phyloP scores from a whole-genome alignment of 2,888 invertebrate species.

The Alcis repandata region DNA sequence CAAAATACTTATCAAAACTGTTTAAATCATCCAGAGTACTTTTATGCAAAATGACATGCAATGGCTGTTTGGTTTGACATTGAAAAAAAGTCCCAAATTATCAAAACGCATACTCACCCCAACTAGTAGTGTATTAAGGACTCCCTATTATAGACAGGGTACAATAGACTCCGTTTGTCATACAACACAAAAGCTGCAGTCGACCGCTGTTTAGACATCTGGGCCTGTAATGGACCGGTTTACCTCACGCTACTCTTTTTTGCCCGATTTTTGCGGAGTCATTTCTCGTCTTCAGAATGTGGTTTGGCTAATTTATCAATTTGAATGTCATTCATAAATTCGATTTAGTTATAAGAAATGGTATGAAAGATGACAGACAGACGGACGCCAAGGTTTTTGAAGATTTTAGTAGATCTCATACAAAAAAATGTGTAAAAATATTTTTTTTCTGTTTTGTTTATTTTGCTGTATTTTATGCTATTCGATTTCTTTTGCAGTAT shows the following conservation, averaged over 20 bases:
- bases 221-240: constrained; percentile 66
- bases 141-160: constrained; percentile 73
- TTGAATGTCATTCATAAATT: constrained; percentile 23
- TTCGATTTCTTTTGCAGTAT: too few species aligned
- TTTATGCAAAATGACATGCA: too few species aligned
- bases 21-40: too few species aligned
- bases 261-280: constrained; percentile 24
- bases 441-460: too few species aligned
- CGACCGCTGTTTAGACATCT: constrained; percentile 80
- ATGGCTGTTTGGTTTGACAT: background rate
- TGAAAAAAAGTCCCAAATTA: background rate
- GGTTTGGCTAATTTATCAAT: constrained; percentile 29
- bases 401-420: too few species aligned
- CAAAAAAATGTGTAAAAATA: too few species aligned
- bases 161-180: constrained; percentile 79
- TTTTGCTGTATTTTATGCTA: too few species aligned
- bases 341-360: constrained; percentile 2
- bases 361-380: background rate
- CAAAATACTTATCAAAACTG: too few species aligned
- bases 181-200: constrained; percentile 67
- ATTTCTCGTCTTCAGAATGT: constrained; percentile 30
- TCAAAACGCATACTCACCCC: constrained; percentile 55
- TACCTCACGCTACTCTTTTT: constrained; percentile 56
- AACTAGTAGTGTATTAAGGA: constrained; percentile 75
- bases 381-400: background rate